phyloP scores from a whole-genome alignment of 1,140 invertebrate genomes.

The Sminthurides bifidus region DNA sequence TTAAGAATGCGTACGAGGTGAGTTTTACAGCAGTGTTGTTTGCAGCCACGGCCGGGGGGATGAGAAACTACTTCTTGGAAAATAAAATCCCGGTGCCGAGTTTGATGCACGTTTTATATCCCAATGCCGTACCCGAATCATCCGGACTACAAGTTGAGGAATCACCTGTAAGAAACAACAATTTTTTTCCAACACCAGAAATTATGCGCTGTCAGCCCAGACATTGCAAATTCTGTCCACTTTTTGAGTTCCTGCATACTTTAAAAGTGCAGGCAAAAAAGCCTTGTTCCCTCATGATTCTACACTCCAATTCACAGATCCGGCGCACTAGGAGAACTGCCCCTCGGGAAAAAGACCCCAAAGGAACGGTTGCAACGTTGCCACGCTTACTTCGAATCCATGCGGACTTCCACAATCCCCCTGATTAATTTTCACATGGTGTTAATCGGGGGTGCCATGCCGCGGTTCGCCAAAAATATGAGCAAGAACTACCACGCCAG shows the following conservation, averaged over 20 bases:
- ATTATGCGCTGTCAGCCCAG: neutral
- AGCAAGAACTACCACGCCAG: neutral
- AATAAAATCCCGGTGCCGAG: neutral
- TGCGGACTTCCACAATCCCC: neutral
- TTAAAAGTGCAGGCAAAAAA: no score
- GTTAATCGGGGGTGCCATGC: neutral
- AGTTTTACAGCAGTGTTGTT: constrained; percentile 9
- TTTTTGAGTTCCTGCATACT: no score
- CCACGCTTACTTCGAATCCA: neutral
- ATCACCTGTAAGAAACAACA: neutral
- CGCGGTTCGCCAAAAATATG: neutral
- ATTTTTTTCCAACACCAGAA: no score
- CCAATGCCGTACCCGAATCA: neutral
- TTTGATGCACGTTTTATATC: neutral
- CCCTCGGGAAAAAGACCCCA: neutral
- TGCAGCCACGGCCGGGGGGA: constrained; percentile 10
- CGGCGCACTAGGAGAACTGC: neutral
- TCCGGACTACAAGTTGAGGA: constrained; percentile 3
- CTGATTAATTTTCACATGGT: neutral
- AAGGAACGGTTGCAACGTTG: neutral
- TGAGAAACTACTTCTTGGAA: constrained; percentile 12
- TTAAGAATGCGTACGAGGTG: constrained; percentile 11
- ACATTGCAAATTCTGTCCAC: neutral
- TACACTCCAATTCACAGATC: neutral
- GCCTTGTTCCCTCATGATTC: no score